Conservation (phyloP, 2,113 vertebrate genomes). For the Suricata suricatta region DNA sequence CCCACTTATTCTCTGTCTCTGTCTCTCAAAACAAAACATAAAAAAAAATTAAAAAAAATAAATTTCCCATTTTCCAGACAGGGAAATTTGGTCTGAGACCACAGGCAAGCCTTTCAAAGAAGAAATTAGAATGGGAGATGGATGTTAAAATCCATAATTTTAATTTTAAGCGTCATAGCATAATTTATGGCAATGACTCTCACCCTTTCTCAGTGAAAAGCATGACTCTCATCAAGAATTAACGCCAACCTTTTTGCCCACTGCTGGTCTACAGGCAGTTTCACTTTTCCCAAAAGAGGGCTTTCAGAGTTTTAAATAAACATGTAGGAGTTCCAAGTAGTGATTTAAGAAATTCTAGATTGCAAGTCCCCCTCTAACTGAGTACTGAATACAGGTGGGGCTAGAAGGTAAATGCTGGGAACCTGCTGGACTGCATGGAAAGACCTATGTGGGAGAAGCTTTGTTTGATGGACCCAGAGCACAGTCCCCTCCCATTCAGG, state of each 20-base stretch:
- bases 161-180: not conserved
- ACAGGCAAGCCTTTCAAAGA: not conserved
- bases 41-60: no score
- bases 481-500: conserved; percentile 56
- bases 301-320: conserved; percentile 45
- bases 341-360: not conserved
- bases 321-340: not conserved
- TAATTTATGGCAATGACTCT: not conserved
- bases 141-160: conserved; percentile 52
- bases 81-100: not conserved
- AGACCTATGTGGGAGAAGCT: conserved; percentile 31
- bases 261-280: not conserved
- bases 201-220: not conserved
- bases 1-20: no score
- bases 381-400: not conserved
- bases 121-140: conserved; percentile 18
- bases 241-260: not conserved
- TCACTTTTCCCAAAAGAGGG: conserved; percentile 9
- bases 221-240: not conserved
- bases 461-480: conserved; percentile 53
- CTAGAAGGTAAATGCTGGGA: not conserved
- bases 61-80: not conserved
- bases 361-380: not conserved
- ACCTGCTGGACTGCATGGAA: not conserved
- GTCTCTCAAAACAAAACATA: no score